Percentiles rank a stretch among this genome's conserved stretches.
Conservation (phyloP, 2,888 invertebrate species). For the Cephus sareptanus region DNA sequence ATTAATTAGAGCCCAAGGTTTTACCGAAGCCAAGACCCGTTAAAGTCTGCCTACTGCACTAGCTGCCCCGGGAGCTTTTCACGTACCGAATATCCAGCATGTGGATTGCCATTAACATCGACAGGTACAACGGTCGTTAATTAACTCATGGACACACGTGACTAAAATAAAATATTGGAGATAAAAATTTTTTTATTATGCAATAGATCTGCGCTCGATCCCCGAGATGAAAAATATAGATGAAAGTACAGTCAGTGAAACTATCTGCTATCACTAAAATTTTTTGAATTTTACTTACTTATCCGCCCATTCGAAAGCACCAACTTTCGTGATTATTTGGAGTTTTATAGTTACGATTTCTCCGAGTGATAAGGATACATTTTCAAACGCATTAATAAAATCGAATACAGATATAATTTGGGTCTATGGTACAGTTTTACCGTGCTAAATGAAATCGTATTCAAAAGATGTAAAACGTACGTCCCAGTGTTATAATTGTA, state of each 20-base stretch:
- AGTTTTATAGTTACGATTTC: no score
- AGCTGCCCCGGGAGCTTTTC: not conserved
- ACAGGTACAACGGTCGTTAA: not conserved
- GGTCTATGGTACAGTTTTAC: no score
- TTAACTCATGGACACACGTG: not conserved
- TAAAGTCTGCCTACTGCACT: conserved; percentile 12
- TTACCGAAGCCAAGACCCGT: conserved; percentile 8
- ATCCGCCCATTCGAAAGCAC: no score
- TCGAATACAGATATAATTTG: not conserved
- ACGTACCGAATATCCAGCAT: not conserved
- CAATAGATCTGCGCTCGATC: not conserved
- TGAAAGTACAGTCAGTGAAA: not conserved
- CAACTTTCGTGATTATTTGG: no score
- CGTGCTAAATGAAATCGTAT: no score
- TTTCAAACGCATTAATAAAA: not conserved
- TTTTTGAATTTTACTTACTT: no score
- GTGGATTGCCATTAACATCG: not conserved
- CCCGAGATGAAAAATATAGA: not conserved
- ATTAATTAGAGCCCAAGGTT: conserved; percentile 35
- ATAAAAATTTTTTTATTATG: not conserved
- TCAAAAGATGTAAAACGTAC: no score
- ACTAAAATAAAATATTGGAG: not conserved
- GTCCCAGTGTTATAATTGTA: no score
- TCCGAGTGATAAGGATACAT: not conserved
- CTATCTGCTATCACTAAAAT: not conserved